A percentile compares a stretch with the other conserved stretches of the same genome.
Evolutionary conservation across 2,888 invertebrate species (phyloP).

Genomic region (Dermolepida albohirtum): DNA sequence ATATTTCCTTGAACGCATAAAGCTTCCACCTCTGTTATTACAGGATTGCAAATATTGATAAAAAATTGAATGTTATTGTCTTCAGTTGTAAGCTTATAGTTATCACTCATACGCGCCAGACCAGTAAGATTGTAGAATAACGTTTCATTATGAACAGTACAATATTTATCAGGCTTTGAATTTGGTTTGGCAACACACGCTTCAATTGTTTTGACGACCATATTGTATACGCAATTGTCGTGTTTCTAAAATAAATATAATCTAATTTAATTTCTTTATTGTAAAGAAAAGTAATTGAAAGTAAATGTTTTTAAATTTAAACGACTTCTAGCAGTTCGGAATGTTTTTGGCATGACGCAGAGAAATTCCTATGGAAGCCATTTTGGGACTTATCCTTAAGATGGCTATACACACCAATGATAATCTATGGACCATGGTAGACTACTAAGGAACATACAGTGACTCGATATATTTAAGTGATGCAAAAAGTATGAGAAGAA

Average conservation of each 20-base stretch:
- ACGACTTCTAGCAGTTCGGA: too few relatives aligned
- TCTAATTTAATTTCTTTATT: too few relatives aligned
- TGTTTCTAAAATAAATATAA: background rate
- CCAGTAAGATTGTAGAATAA: constrained; percentile 16
- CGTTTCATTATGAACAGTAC: background rate
- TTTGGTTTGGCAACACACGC: constrained; percentile 11
- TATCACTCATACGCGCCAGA: background rate
- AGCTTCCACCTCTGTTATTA: constrained; percentile 5
- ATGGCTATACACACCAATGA: too few relatives aligned
- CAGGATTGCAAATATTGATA: constrained; percentile 30
- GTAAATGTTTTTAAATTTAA: too few relatives aligned
- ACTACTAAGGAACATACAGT: too few relatives aligned
- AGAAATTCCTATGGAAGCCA: too few relatives aligned
- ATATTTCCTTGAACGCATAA: constrained; percentile 1
- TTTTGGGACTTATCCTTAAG: too few relatives aligned
- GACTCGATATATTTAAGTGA: too few relatives aligned
- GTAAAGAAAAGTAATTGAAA: too few relatives aligned
- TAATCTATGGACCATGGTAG: too few relatives aligned
- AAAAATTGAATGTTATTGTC: constrained; percentile 1
- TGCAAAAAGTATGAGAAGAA: too few relatives aligned
- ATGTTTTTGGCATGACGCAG: too few relatives aligned
- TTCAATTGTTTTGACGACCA: constrained; percentile 6
- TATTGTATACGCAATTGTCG: constrained; percentile 14
- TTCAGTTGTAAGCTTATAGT: background rate
- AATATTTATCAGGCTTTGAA: background rate